Conservation (phyloP, 1,140 invertebrate genomes). For the Megalopta genalis region DNA sequence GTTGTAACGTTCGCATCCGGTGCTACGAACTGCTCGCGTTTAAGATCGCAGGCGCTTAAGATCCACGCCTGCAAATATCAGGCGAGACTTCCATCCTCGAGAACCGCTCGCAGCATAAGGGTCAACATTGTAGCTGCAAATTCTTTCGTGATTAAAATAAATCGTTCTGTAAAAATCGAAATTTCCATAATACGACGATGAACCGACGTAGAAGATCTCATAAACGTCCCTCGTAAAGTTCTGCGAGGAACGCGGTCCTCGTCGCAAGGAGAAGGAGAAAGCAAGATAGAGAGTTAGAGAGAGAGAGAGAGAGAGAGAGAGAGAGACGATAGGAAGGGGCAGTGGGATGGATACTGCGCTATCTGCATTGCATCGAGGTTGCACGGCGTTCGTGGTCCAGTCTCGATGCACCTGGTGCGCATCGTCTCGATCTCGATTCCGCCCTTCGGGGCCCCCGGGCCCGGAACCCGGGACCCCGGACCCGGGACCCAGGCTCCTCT, state of each 20-base stretch:
- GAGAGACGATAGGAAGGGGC: conserved; percentile 6
- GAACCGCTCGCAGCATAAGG: no score
- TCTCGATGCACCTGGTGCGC: conserved; percentile 75
- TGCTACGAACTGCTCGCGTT: no score
- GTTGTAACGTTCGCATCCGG: no score
- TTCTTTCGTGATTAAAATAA: no score
- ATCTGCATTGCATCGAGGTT: conserved; percentile 70
- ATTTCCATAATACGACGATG: no score
- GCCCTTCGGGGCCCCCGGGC: conserved; percentile 53
- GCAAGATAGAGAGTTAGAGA: conserved; percentile 22
- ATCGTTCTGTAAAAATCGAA: no score
- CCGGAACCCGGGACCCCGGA: background rate
- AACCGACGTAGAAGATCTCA: background rate
- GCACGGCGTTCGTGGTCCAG: conserved; percentile 44
- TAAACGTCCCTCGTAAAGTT: background rate
- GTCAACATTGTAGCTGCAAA: no score
- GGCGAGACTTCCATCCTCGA: no score
- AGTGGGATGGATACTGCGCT: conserved; percentile 52
- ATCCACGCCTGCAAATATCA: no score
- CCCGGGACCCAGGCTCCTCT: background rate
- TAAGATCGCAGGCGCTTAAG: no score
- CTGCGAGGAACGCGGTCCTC: background rate
- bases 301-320: conserved; percentile 25
- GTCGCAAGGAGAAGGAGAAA: conserved; percentile 15
- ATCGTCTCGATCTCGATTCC: conserved; percentile 73